Conservation (phyloP, 2,797 vertebrate genomes). For the Natrix natrix region DNA sequence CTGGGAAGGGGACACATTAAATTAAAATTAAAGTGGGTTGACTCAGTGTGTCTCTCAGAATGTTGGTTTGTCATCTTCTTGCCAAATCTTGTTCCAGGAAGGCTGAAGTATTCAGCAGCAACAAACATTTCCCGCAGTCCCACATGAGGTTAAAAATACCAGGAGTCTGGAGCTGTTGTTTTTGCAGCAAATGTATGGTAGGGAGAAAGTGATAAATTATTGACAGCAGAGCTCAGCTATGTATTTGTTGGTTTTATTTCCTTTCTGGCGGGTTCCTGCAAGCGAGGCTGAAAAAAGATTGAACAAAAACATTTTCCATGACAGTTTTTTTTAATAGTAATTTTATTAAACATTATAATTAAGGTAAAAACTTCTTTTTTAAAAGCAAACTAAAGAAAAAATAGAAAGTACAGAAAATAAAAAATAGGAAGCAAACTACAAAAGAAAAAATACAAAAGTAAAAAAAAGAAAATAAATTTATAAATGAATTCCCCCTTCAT, state of each 20-base stretch:
- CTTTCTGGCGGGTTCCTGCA: constrained; percentile 24
- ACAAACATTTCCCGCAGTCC: constrained; percentile 56
- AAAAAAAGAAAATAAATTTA: background rate
- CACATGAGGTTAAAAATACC: constrained; percentile 60
- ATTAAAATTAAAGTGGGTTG: constrained; percentile 16
- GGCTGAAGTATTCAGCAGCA: constrained; percentile 52
- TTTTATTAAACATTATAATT: background rate
- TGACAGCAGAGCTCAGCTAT: constrained; percentile 50
- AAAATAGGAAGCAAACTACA: background rate
- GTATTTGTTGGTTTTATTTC: constrained; percentile 14
- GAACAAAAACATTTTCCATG: background rate
- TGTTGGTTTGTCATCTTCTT: constrained; percentile 49
- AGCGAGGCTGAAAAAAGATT: background rate
- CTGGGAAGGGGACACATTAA: background rate
- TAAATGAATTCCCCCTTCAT: background rate
- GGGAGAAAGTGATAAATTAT: constrained; percentile 43
- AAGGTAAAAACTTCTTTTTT: background rate
- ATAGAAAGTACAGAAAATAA: background rate
- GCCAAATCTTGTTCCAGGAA: constrained; percentile 45
- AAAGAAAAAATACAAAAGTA: background rate
- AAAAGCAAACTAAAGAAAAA: background rate
- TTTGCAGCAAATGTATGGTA: constrained; percentile 55
- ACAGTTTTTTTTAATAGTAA: background rate
- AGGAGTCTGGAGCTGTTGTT: constrained; percentile 36
- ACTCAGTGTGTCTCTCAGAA: constrained; percentile 46